A percentile compares a stretch with the other conserved stretches of the same genome.
These are phyloP conservation scores for Calliphora vomitoria DNA, from an alignment of 2,888 invertebrate genomes.

Conservation along the genomic window DNA sequence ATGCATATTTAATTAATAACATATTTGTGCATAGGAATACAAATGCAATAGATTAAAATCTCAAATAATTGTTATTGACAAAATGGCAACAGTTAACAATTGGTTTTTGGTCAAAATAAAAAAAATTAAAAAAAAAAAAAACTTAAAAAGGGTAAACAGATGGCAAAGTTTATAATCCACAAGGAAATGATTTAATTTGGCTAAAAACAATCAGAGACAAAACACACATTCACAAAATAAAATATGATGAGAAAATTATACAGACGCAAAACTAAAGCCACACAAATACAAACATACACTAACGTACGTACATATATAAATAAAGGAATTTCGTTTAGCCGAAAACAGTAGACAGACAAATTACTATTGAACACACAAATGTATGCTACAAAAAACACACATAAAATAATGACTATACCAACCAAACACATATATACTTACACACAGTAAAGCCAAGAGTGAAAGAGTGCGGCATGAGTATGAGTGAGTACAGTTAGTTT, in stretches of 20 bases:
- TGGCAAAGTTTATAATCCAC: constrained; percentile 46
- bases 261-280: neutral
- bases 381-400: constrained; percentile 22
- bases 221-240: constrained; percentile 25
- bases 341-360: constrained; percentile 30
- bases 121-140: neutral
- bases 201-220: constrained; percentile 51
- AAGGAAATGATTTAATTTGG: constrained; percentile 52
- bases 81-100: constrained; percentile 33
- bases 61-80: constrained; percentile 45
- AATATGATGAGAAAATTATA: neutral
- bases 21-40: neutral
- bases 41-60: constrained; percentile 12
- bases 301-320: neutral
- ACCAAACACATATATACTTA: neutral
- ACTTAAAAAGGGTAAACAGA: neutral
- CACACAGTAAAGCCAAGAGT: neutral
- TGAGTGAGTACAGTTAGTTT: constrained; percentile 31
- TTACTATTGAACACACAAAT: constrained; percentile 55
- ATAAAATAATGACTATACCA: constrained; percentile 9
- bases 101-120: constrained; percentile 8
- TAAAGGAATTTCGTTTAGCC: constrained; percentile 19
- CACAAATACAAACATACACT: neutral
- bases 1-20: neutral
- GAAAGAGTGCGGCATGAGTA: neutral